These are phyloP conservation scores for Lepus townsendii DNA, from an alignment of 2,797 vertebrate genomes.

Conservation along the genomic window DNA sequence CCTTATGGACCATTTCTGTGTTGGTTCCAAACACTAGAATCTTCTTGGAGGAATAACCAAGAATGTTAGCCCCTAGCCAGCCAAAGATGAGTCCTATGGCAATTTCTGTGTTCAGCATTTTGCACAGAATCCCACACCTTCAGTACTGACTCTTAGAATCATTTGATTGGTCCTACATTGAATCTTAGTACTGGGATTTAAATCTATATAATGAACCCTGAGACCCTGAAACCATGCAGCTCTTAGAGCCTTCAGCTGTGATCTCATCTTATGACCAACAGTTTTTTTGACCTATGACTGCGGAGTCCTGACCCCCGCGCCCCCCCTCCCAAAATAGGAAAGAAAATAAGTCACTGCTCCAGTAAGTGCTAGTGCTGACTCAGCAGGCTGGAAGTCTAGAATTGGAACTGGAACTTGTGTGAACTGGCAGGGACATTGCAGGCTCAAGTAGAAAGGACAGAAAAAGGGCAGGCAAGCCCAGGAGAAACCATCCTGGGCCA, in stretches of 20 bases:
- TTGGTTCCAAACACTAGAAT: not conserved
- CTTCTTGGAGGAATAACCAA: not conserved
- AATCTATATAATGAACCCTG: not conserved
- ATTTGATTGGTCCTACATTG: not conserved
- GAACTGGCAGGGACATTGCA: not conserved
- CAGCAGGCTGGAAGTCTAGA: not conserved
- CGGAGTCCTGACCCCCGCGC: not conserved
- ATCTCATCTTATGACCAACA: slow-evolving; percentile 59
- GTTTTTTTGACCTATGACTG: slow-evolving; percentile 62
- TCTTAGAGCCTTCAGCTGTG: slow-evolving; percentile 41
- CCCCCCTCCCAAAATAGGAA: not conserved
- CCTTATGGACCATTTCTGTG: not conserved
- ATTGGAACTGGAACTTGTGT: slow-evolving; percentile 22
- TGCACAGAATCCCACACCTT: not conserved
- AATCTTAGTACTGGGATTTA: not conserved
- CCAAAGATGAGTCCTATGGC: not conserved
- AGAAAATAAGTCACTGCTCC: not conserved
- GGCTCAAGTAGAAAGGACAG: slow-evolving; percentile 21
- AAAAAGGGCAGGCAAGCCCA: slow-evolving; percentile 13
- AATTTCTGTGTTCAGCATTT: slow-evolving; percentile 5
- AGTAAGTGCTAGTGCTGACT: slow-evolving; percentile 50
- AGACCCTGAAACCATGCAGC: slow-evolving; percentile 31
- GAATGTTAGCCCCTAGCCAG: not conserved
- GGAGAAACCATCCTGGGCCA: not conserved
- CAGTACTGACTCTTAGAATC: not conserved